Evolutionary conservation across 2,797 vertebrate species (phyloP).

Genomic region (Naso thynnoides): DNA sequence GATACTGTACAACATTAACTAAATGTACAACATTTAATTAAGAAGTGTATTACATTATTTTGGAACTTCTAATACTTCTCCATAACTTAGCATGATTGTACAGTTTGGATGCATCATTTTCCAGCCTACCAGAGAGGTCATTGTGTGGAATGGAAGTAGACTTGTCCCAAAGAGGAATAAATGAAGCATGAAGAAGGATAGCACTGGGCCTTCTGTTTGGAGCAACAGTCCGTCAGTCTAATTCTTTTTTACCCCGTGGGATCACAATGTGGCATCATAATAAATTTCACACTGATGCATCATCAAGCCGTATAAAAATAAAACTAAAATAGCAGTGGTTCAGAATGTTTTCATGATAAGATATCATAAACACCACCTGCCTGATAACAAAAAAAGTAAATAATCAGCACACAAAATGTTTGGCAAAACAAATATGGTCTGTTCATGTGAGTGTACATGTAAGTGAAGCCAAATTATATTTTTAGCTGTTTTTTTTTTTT

Average conservation of each 20-base stretch:
- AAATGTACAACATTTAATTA: background rate
- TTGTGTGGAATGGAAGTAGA: slow-evolving; percentile 24
- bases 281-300: slow-evolving; percentile 35
- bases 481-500: slow-evolving; percentile 7
- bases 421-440: background rate
- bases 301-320: slow-evolving; percentile 3
- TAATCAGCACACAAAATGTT: slow-evolving; percentile 2
- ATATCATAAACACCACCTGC: slow-evolving; percentile 13
- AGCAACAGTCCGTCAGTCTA: slow-evolving; percentile 30
- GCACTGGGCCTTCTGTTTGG: slow-evolving; percentile 10
- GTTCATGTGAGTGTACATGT: background rate
- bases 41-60: slow-evolving; percentile 1
- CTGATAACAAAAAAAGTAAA: slow-evolving; percentile 12
- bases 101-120: slow-evolving; percentile 14
- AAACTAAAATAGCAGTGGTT: slow-evolving; percentile 1
- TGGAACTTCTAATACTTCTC: background rate
- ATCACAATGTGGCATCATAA: slow-evolving; percentile 18
- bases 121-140: background rate
- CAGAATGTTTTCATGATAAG: background rate
- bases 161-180: slow-evolving; percentile 8
- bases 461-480: background rate
- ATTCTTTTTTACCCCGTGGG: slow-evolving; percentile 4
- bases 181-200: slow-evolving; percentile 35
- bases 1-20: background rate
- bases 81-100: background rate